A percentile compares a stretch with the other conserved stretches of the same genome.
Evolutionary conservation across 2,113 vertebrate genomes (phyloP).

Genomic region (Ptilorrhoa leucosticta): DNA sequence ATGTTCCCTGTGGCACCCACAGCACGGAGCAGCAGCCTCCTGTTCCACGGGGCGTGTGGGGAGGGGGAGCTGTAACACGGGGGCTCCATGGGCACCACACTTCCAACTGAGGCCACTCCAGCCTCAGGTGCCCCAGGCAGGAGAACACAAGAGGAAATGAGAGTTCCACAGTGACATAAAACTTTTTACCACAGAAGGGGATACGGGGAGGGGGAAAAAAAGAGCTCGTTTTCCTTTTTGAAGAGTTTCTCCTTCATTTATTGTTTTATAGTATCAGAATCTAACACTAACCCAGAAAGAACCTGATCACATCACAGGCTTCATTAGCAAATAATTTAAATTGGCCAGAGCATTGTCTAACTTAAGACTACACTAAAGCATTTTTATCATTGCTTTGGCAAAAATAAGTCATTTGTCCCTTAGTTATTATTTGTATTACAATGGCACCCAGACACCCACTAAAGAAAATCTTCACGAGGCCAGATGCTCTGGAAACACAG

Average conservation of each 20-base stretch:
- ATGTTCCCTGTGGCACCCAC: not conserved
- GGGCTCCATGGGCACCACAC: not conserved
- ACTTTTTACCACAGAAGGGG: not conserved
- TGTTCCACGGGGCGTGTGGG: fast-evolving
- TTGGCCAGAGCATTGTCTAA: not conserved
- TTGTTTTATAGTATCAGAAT: not conserved
- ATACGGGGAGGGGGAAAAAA: not conserved
- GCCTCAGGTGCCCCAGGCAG: not conserved
- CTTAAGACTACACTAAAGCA: not conserved
- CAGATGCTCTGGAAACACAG: not conserved
- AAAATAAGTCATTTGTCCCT: not conserved
- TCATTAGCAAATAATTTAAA: not conserved
- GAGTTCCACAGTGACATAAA: not conserved
- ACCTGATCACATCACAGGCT: not conserved
- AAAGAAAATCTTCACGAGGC: not conserved
- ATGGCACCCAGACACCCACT: not conserved
- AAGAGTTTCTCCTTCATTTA: slow-evolving; percentile 26
- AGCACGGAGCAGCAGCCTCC: not conserved
- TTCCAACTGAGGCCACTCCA: not conserved
- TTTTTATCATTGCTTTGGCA: not conserved
- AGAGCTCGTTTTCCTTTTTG: not conserved
- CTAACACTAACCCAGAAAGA: not conserved
- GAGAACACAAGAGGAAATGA: not conserved
- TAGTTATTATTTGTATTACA: not conserved
- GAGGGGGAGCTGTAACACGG: not conserved